A percentile compares a stretch with the other conserved stretches of the same genome.
These are phyloP conservation scores for Macropodus opercularis DNA, from an alignment of 2,797 vertebrate genomes.

Conservation along the genomic window DNA sequence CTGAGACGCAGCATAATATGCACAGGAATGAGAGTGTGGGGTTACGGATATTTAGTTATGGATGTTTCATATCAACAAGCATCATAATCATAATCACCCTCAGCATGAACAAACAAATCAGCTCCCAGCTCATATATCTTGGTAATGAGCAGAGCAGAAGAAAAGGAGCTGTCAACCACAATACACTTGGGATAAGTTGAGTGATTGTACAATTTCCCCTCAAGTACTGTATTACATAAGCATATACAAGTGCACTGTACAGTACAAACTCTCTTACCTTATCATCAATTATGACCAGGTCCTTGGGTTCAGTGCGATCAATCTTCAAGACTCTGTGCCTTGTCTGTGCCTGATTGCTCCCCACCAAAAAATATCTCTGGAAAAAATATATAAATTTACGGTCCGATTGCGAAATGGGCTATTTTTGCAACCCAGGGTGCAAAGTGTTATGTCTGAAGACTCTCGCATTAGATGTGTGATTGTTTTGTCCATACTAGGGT, in stretches of 20 bases:
- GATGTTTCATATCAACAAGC: slow-evolving; percentile 52
- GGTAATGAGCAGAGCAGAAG: slow-evolving; percentile 53
- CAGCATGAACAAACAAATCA: slow-evolving; percentile 49
- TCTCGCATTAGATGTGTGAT: not conserved
- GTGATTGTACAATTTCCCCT: slow-evolving; percentile 53
- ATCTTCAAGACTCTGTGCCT: slow-evolving; percentile 96
- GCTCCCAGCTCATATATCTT: slow-evolving; percentile 50
- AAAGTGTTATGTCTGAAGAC: not conserved
- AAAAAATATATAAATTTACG: slow-evolving; percentile 18
- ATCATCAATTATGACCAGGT: slow-evolving; percentile 95
- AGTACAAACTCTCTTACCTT: slow-evolving; percentile 82
- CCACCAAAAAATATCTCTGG: slow-evolving; percentile 96
- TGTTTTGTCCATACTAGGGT: not conserved
- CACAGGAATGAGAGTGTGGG: slow-evolving; percentile 26
- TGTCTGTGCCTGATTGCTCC: slow-evolving; percentile 94
- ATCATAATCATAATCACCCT: slow-evolving; percentile 51
- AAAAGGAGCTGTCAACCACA: slow-evolving; percentile 44
- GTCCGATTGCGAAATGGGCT: not conserved
- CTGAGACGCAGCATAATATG: slow-evolving; percentile 35
- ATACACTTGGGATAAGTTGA: slow-evolving; percentile 53
- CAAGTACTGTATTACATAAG: slow-evolving; percentile 70
- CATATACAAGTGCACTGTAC: slow-evolving; percentile 41
- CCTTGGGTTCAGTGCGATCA: slow-evolving; percentile 95
- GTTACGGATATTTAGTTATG: slow-evolving; percentile 54
- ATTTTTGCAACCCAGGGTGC: not conserved